Percentiles rank a stretch among this genome's conserved stretches.
Conservation (phyloP, 2,888 invertebrate species). For the Danaus chrysippus region DNA sequence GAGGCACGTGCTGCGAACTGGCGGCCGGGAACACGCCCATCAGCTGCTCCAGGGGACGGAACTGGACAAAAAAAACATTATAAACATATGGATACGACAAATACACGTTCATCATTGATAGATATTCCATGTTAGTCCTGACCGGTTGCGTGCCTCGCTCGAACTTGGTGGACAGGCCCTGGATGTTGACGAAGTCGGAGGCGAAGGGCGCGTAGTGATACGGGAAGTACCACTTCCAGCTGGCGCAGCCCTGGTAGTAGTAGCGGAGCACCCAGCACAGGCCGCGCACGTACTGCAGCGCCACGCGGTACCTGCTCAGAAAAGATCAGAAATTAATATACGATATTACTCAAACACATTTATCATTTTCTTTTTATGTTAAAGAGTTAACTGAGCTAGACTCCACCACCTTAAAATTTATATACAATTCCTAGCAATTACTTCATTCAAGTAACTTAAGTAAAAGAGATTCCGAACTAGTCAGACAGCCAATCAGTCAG, state of each 20-base stretch:
- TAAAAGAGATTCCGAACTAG: too few species aligned
- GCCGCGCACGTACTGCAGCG: slow-evolving; percentile 95
- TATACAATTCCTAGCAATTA: too few species aligned
- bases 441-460: too few species aligned
- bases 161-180: slow-evolving; percentile 91
- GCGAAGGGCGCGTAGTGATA: slow-evolving; percentile 99
- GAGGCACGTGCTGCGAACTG: slow-evolving; percentile 94
- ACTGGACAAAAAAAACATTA: slow-evolving; percentile 72
- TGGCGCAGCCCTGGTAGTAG: slow-evolving; percentile 99
- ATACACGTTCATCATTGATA: not conserved
- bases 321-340: not conserved
- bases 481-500: too few species aligned
- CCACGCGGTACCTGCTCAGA: slow-evolving; percentile 85
- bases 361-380: too few species aligned
- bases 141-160: slow-evolving; percentile 93
- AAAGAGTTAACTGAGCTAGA: too few species aligned
- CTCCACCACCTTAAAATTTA: too few species aligned
- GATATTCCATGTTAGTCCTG: slow-evolving; percentile 45
- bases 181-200: slow-evolving; percentile 97
- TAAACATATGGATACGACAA: slow-evolving; percentile 7
- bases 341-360: not conserved
- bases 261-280: slow-evolving; percentile 99
- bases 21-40: slow-evolving; percentile 99
- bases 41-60: slow-evolving; percentile 97
- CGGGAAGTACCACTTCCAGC: slow-evolving; percentile 99